Percentiles rank a stretch among this genome's conserved stretches.
phyloP scores from a whole-genome alignment of 1,140 invertebrate species.

The Chymomyza costata region DNA sequence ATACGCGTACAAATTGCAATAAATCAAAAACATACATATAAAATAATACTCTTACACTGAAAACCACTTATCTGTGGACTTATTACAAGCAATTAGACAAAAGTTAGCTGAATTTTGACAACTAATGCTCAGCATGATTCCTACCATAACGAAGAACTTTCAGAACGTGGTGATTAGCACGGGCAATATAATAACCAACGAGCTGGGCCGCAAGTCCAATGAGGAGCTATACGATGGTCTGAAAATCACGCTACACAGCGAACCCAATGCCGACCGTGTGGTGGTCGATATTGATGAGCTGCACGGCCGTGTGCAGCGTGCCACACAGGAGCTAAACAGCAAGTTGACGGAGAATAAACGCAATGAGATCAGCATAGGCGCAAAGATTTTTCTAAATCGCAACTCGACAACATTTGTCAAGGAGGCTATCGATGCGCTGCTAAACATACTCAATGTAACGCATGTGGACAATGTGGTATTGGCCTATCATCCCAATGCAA shows the following conservation, averaged over 20 bases:
- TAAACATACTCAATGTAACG: slow-evolving; percentile 60
- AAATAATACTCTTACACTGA: too few species aligned
- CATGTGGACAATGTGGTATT: slow-evolving; percentile 72
- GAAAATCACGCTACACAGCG: slow-evolving; percentile 56
- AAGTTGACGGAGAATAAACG: slow-evolving; percentile 79
- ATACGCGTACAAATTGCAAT: too few species aligned
- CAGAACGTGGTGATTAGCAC: slow-evolving; percentile 82
- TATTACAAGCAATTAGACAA: too few species aligned
- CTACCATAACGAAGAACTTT: slow-evolving; percentile 62
- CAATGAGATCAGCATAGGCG: slow-evolving; percentile 80
- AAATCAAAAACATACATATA: too few species aligned
- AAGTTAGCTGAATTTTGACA: too few species aligned
- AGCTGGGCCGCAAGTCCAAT: slow-evolving; percentile 86
- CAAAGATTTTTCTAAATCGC: slow-evolving; percentile 80
- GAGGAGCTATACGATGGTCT: slow-evolving; percentile 80
- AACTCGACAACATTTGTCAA: slow-evolving; percentile 42
- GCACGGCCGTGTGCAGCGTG: slow-evolving; percentile 55
- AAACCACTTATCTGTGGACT: too few species aligned
- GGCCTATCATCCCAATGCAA: slow-evolving; percentile 64
- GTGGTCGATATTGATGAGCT: slow-evolving; percentile 50
- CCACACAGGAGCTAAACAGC: slow-evolving; percentile 77
- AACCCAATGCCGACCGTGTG: slow-evolving; percentile 47
- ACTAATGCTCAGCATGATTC: slow-evolving; percentile 60
- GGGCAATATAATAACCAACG: slow-evolving; percentile 89
- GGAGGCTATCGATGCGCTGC: slow-evolving; percentile 51